Percentiles rank a stretch among this genome's conserved stretches.
These are phyloP conservation scores for Coenonympha arcania DNA, from an alignment of 2,888 invertebrate genomes.

Conservation along the genomic window DNA sequence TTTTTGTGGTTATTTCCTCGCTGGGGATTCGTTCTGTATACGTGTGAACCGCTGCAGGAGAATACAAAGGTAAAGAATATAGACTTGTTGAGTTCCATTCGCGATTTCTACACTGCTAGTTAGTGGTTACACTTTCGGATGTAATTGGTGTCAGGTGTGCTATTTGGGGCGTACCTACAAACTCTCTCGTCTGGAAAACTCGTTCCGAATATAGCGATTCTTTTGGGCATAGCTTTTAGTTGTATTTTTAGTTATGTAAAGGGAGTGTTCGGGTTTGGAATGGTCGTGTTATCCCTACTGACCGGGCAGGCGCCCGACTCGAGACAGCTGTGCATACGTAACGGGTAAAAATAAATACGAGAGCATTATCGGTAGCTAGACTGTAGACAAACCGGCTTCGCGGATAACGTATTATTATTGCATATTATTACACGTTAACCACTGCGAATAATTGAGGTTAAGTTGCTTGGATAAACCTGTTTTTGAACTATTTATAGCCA, in stretches of 20 bases:
- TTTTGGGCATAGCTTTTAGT: slow-evolving; percentile 28
- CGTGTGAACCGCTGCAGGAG: slow-evolving; percentile 40
- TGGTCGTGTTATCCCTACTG: slow-evolving; percentile 49
- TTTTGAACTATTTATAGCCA: neutral
- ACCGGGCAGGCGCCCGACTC: slow-evolving; percentile 61
- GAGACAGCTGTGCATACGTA: slow-evolving; percentile 70
- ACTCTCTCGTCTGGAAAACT: slow-evolving; percentile 48
- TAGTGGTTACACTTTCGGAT: neutral
- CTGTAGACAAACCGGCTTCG: slow-evolving; percentile 66
- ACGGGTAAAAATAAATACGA: slow-evolving; percentile 73
- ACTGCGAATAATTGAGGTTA: slow-evolving; percentile 30
- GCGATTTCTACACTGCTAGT: neutral
- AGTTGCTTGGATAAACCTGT: slow-evolving; percentile 16
- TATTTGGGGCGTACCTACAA: slow-evolving; percentile 46
- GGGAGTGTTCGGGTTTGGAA: slow-evolving; percentile 35
- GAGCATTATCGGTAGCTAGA: slow-evolving; percentile 60
- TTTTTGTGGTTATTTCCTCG: slow-evolving; percentile 61
- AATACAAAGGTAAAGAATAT: slow-evolving; percentile 51
- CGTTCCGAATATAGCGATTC: slow-evolving; percentile 63
- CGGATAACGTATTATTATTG: slow-evolving; percentile 66
- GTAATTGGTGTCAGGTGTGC: slow-evolving; percentile 25
- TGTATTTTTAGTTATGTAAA: slow-evolving; percentile 33
- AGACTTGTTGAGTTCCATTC: neutral
- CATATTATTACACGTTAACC: slow-evolving; percentile 34
- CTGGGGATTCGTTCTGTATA: slow-evolving; percentile 54